A percentile compares a stretch with the other conserved stretches of the same genome.
phyloP scores from a whole-genome alignment of 1,140 invertebrate species.

The Oedothorax gibbosus region DNA sequence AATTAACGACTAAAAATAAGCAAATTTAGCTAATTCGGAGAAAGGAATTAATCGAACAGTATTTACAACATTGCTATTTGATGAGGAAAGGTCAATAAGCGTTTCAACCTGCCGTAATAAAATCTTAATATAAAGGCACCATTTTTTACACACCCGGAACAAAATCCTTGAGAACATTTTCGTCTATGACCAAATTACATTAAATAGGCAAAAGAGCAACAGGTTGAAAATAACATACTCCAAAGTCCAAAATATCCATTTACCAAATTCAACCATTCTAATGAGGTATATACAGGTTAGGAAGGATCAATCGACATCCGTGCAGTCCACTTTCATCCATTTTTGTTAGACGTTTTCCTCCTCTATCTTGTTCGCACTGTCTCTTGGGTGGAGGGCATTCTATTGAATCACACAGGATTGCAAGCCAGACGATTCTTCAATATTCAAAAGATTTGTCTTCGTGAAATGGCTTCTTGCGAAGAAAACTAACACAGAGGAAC shows the following conservation, averaged over 20 bases:
- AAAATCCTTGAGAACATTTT: conserved; percentile 41
- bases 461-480: no score
- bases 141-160: conserved; percentile 51
- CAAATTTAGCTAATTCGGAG: no score
- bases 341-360: conserved; percentile 1
- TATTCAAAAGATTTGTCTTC: no score
- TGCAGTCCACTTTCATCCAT: background rate
- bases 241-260: conserved; percentile 38
- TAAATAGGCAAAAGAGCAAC: conserved; percentile 40
- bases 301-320: conserved; percentile 50
- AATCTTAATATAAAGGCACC: conserved; percentile 59
- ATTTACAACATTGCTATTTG: conserved; percentile 24
- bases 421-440: no score
- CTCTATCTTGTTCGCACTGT: no score
- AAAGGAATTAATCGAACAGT: background rate
- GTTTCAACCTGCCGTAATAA: conserved; percentile 24
- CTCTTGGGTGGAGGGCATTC: no score
- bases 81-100: conserved; percentile 30
- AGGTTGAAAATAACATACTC: conserved; percentile 45
- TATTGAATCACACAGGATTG: no score
- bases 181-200: conserved; percentile 38
- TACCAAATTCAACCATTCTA: conserved; percentile 37
- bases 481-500: no score
- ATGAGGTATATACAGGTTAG: conserved; percentile 60
- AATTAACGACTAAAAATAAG: no score